Evolutionary conservation across 2,797 vertebrate species (phyloP), one percentile per base, ranked within the genome.

Genomic region (Alcedo atthis): DNA sequence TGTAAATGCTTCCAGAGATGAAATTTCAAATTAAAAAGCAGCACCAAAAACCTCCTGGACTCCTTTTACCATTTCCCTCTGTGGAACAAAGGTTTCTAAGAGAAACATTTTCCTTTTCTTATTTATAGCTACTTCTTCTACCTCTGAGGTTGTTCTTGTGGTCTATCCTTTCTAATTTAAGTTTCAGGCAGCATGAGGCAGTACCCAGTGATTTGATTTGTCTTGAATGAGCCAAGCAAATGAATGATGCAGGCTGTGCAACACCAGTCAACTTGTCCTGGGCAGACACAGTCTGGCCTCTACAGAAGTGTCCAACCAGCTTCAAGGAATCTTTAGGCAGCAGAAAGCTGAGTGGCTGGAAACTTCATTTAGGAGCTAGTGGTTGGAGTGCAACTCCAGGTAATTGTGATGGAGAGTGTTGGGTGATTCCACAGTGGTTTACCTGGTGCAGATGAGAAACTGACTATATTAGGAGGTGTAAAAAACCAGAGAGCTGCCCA

Each of bases 81-180:
- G 35, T 75, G 75, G 79, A 87, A 90, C 78, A 82, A 83, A 90
- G 64, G 54, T 87, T 95, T 92, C 76, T 66, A 66, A 91, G 88
- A 89, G 78, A 80, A 90, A 82, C 62, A 53, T 71, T 94, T 88
- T 80, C 25, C 40, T 92, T 86, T 78, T 48, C 28, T 40, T 96
- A 87, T 95, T 96, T 93, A 89, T 80, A 92, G 91, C 15, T 37
- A 58, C 77, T 84, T 69, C 43, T 81, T 30, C 80, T 85, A 63
- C 84, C 1, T 0, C 73, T 87, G 88, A 80, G 58, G 93, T 94
- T 87, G 87, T 88, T 93, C 85, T 62, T 89, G 88, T 78, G 92
- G 90, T 83, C 86, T 69, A 15, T 78, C 89, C 92, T 89, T 92
- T 92, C 90, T 93, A 92, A 96, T 93, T 94, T 87, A 87, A 90